These are phyloP conservation scores for Blastobasis lacticolella DNA, from an alignment of 2,888 invertebrate genomes.

Conservation along the genomic window DNA sequence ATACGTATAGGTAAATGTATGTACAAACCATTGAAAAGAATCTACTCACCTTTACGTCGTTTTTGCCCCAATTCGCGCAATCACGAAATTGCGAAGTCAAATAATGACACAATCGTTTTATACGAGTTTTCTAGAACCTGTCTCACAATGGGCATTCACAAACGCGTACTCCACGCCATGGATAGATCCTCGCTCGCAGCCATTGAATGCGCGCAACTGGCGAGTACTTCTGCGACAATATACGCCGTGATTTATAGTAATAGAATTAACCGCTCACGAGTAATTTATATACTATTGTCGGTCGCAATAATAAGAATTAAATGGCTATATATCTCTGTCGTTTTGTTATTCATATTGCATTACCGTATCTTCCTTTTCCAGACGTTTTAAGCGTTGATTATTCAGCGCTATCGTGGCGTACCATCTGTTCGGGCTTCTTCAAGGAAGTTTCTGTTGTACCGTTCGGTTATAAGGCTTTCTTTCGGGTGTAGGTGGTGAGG, in stretches of 20 bases:
- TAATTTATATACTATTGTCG: slow-evolving; percentile 60
- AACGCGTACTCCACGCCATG: slow-evolving; percentile 1
- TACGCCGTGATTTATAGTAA: slow-evolving; percentile 31
- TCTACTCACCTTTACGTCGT: no score
- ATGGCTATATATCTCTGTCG: slow-evolving; percentile 68
- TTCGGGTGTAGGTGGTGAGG: slow-evolving; percentile 27
- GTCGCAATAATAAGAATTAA: slow-evolving; percentile 64
- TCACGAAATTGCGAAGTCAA: no score
- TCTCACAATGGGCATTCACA: background rate
- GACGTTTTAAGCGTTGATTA: slow-evolving; percentile 74
- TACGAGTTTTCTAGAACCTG: no score
- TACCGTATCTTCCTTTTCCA: slow-evolving; percentile 73
- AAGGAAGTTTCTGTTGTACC: slow-evolving; percentile 33
- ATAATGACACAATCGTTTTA: no score
- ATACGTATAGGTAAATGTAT: no score
- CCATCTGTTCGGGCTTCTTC: slow-evolving; percentile 49
- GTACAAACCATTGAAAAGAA: no score
- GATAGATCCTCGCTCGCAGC: slow-evolving; percentile 5
- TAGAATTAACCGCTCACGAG: slow-evolving; percentile 33
- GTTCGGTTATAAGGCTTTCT: slow-evolving; percentile 39
- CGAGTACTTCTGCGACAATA: slow-evolving; percentile 9
- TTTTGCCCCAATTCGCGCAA: no score
- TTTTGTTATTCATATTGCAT: slow-evolving; percentile 73
- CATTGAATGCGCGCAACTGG: slow-evolving; percentile 11
- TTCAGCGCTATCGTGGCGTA: slow-evolving; percentile 64